phyloP scores from a whole-genome alignment of 2,888 invertebrate species.

The Lepidocyrtoides sp. region DNA sequence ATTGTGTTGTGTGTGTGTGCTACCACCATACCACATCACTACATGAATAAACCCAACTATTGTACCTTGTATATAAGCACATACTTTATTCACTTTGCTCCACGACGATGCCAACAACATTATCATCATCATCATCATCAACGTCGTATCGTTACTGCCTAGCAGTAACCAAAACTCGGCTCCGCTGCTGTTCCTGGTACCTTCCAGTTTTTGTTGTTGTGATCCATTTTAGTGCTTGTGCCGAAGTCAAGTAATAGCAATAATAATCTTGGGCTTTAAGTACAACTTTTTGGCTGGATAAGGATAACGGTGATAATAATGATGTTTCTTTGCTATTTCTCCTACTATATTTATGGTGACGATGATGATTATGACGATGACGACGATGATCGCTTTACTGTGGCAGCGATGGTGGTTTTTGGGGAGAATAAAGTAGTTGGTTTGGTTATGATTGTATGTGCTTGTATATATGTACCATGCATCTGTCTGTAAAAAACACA shows the following conservation, averaged over 20 bases:
- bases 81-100: neutral
- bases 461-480: neutral
- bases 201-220: neutral
- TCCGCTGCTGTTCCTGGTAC: conserved; percentile 20
- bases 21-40: conserved; percentile 2
- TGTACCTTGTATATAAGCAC: neutral
- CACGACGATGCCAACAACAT: conserved; percentile 9
- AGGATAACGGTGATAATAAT: conserved; percentile 70
- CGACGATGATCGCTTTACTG: conserved; percentile 53
- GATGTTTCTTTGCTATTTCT: conserved; percentile 60
- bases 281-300: conserved; percentile 58
- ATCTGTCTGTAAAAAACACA: neutral
- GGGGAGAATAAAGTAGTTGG: neutral
- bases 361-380: neutral
- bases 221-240: conserved; percentile 2
- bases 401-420: neutral
- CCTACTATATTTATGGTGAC: conserved; percentile 35
- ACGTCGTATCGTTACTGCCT: conserved; percentile 10
- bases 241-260: conserved; percentile 43
- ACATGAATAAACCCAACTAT: neutral
- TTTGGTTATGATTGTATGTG: conserved; percentile 16
- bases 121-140: conserved; percentile 12
- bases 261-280: conserved; percentile 51
- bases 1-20: conserved; percentile 24
- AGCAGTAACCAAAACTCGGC: conserved; percentile 39